A percentile compares a stretch with the other conserved stretches of the same genome.
phyloP scores from a whole-genome alignment of 1,140 invertebrate genomes.

The Octopus bimaculoides region DNA sequence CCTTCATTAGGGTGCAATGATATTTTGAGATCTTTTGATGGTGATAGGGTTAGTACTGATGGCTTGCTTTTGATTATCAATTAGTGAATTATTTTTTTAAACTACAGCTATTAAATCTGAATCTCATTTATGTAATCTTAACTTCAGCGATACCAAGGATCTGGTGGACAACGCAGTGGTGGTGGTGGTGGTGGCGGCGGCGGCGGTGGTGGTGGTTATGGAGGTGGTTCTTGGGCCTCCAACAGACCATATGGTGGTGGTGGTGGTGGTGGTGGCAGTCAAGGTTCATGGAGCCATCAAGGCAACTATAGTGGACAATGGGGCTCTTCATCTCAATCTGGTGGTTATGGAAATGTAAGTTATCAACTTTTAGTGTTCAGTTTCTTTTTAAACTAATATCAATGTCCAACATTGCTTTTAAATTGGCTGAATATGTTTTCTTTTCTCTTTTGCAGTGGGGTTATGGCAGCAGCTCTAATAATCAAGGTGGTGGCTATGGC shows the following conservation, averaged over 20 bases:
- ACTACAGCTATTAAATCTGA: too few relatives aligned
- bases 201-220: neutral
- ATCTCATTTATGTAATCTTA: neutral
- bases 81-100: too few relatives aligned
- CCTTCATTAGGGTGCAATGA: too few relatives aligned
- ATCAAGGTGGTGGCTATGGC: neutral
- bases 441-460: conserved; percentile 2
- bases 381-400: neutral
- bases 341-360: conserved; percentile 11
- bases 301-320: conserved; percentile 11
- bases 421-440: neutral
- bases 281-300: conserved; percentile 6
- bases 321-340: conserved; percentile 1
- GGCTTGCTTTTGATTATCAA: too few relatives aligned
- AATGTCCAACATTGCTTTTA: neutral
- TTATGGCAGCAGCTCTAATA: neutral
- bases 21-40: too few relatives aligned
- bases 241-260: conserved; percentile 9
- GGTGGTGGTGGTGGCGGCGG: neutral
- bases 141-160: neutral
- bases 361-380: neutral
- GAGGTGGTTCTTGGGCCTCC: neutral
- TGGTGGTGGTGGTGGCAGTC: neutral
- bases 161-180: neutral
- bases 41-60: too few relatives aligned